These are phyloP conservation scores for Anadara kagoshimensis DNA, from an alignment of 1,140 invertebrate species.

Conservation along the genomic window DNA sequence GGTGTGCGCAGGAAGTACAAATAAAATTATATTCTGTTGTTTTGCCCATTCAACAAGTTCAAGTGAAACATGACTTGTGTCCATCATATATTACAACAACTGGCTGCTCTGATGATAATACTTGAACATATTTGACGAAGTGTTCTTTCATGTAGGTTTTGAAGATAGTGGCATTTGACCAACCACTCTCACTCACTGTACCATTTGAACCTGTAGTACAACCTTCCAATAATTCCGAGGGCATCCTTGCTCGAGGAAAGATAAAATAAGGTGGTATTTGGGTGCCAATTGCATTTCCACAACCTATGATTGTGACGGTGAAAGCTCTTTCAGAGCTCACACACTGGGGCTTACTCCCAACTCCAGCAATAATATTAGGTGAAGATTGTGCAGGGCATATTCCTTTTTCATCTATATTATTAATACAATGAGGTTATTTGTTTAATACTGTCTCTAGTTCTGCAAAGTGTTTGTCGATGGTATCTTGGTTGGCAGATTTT, in stretches of 20 bases:
- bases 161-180: slow-evolving; percentile 9
- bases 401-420: slow-evolving; percentile 37
- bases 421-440: slow-evolving; percentile 42
- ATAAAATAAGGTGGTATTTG: slow-evolving; percentile 19
- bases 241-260: slow-evolving; percentile 11
- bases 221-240: not conserved
- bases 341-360: not conserved
- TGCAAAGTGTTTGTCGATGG: slow-evolving; percentile 10
- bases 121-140: slow-evolving; percentile 19
- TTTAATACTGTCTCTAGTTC: slow-evolving; percentile 18
- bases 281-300: slow-evolving; percentile 35
- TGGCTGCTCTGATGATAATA: not conserved
- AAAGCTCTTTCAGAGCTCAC: not conserved
- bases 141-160: slow-evolving; percentile 1
- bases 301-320: slow-evolving; percentile 38
- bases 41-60: slow-evolving; percentile 6
- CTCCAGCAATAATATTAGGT: slow-evolving; percentile 3
- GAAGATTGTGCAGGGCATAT: slow-evolving; percentile 1
- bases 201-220: slow-evolving; percentile 10
- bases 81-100: slow-evolving; percentile 13
- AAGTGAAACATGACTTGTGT: slow-evolving; percentile 18
- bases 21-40: slow-evolving; percentile 10
- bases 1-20: slow-evolving; percentile 14
- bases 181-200: slow-evolving; percentile 7
- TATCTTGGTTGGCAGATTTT: slow-evolving; percentile 12